phyloP scores from a whole-genome alignment of 2,888 invertebrate genomes.

The Ichneumon xanthorius region DNA sequence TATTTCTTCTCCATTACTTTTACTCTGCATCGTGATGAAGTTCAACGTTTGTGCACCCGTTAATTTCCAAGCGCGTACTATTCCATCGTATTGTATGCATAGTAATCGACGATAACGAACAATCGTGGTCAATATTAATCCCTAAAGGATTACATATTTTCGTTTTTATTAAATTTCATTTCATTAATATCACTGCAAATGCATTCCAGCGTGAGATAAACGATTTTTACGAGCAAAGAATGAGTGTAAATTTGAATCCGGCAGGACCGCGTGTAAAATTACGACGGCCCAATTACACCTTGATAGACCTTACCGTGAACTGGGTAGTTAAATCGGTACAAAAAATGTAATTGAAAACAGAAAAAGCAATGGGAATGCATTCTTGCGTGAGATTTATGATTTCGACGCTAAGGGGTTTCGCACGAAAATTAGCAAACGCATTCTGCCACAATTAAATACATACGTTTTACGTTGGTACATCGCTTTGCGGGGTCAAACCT shows the following conservation, averaged over 20 bases:
- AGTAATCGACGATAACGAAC: too few relatives aligned
- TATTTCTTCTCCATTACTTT: not conserved
- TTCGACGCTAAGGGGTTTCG: conserved; percentile 39
- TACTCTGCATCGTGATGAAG: conserved; percentile 53
- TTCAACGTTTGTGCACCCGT: conserved; percentile 41
- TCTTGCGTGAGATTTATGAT: conserved; percentile 7
- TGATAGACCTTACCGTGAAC: not conserved
- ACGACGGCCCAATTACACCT: not conserved
- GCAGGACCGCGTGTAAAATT: not conserved
- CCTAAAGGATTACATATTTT: too few relatives aligned
- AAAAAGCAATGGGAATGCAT: not conserved
- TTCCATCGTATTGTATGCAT: not conserved
- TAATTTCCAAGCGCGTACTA: conserved; percentile 37
- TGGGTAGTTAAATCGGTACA: conserved; percentile 2
- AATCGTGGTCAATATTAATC: too few relatives aligned
- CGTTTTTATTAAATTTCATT: too few relatives aligned
- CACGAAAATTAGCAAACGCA: conserved; percentile 54
- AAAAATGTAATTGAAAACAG: not conserved
- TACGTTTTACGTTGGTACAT: conserved; percentile 38
- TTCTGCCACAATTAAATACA: conserved; percentile 54
- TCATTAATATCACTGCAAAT: not conserved
- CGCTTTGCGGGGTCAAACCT: conserved; percentile 54
- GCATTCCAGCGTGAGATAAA: not conserved
- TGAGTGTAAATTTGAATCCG: not conserved
- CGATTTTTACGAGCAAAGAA: not conserved